phyloP scores from a whole-genome alignment of 2,113 vertebrate genomes.

The Chelonoidis abingdonii region DNA sequence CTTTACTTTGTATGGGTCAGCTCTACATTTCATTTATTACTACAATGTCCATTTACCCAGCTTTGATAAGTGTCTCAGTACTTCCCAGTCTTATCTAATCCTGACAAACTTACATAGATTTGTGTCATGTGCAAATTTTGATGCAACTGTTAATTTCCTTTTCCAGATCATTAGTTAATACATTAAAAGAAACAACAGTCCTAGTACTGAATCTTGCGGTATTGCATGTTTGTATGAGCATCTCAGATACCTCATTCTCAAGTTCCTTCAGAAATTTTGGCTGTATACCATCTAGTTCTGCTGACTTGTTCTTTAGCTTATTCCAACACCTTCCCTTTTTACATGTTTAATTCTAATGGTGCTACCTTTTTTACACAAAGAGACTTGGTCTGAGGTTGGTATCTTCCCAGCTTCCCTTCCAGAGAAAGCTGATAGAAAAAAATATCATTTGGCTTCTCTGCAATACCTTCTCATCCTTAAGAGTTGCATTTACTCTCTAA shows the following conservation, averaged over 20 bases:
- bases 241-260: background rate
- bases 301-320: background rate
- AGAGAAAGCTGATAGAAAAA: background rate
- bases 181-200: background rate
- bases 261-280: background rate
- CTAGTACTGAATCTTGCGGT: background rate
- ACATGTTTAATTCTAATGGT: background rate
- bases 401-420: background rate
- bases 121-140: background rate
- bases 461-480: background rate
- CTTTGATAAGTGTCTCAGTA: background rate
- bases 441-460: background rate
- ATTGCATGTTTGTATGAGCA: background rate
- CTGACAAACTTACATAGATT: background rate
- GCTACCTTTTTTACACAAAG: background rate
- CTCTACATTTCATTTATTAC: constrained; percentile 9
- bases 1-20: background rate
- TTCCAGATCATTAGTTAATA: background rate
- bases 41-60: background rate
- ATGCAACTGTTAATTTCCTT: background rate
- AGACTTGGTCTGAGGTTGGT: background rate
- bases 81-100: background rate
- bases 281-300: background rate
- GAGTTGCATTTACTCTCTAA: background rate
- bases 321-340: background rate